Base-by-base conservation (phyloP, 1,140 invertebrate genomes). In the Drosophila lacteicornis region DNA sequence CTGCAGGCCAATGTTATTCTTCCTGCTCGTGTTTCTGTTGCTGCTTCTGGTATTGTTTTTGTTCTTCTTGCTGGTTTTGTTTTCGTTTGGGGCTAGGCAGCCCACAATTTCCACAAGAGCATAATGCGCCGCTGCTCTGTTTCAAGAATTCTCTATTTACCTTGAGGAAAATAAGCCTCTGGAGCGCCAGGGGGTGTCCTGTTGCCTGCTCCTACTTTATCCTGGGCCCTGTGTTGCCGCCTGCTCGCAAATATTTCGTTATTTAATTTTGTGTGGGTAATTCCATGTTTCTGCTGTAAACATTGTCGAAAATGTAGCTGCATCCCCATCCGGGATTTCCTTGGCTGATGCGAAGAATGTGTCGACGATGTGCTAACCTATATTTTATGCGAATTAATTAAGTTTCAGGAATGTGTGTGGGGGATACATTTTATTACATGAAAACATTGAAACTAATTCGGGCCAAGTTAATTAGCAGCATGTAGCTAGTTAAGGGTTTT, bases 21-120 rank as follows among this genome's bases (percentile, higher is more conserved):
- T 73, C 67, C 69, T 55, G 50, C 15, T 43, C 36, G 22, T 74
- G 58, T 63, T 74, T 36, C 43, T 56, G 22, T 25, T 25, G 22
- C 22, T 25, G 22, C 9, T 25, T 61, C 22, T 38, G 51, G 8
- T 22, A n/a, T 19, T 59, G 13, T 45, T 43, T n/a, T 50, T 68
- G 58, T 43, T 61, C 50, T 38, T 38, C 12, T 60, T 65, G 59
- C 25, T 30, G 19, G 40, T 42, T 25, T 49, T 65, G 66, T 58
- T 80, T 12, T 42, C 42, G 30, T 71, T 74, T 56, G 45, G 47
- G 47, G 42, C 62, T 57, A 67, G 9, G 27, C 59, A 68, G 79
- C 46, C 82, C 82, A 75, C 82, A 86, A 86, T 82, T 86, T 55
- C 85, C 79, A 86, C 65, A 85, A 62, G 75, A 76, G 80, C 68